phyloP scores from a whole-genome alignment of 2,797 vertebrate species.

The Hippocampus kuda region DNA sequence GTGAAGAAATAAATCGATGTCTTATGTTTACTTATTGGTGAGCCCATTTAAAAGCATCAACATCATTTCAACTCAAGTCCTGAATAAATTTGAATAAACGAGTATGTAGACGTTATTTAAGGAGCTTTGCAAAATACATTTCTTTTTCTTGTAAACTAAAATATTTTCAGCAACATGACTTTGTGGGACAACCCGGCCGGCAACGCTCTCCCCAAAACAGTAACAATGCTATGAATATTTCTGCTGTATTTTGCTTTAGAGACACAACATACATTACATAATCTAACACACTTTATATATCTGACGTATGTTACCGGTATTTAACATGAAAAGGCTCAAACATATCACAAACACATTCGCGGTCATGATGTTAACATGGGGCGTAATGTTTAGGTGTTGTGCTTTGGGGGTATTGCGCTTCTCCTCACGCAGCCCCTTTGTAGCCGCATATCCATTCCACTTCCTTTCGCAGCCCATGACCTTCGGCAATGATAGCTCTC shows the following conservation, averaged over 20 bases:
- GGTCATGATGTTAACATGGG: not conserved
- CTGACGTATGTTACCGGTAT: not conserved
- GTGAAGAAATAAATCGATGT: not conserved
- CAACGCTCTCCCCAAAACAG: not conserved
- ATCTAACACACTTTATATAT: too few species aligned
- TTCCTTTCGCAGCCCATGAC: slow-evolving; percentile 33
- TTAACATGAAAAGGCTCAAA: not conserved
- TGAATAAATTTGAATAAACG: not conserved
- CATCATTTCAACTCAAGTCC: not conserved
- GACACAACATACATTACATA: too few species aligned
- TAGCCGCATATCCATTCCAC: slow-evolving; percentile 44
- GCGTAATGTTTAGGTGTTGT: slow-evolving; percentile 1
- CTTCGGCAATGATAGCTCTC: slow-evolving; percentile 38
- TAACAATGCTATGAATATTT: not conserved
- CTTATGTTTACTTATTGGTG: not conserved
- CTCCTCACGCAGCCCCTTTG: slow-evolving; percentile 28
- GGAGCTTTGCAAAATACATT: too few species aligned
- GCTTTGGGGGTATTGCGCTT: slow-evolving; percentile 12
- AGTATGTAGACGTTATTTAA: not conserved
- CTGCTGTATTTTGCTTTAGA: too few species aligned
- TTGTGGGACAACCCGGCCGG: not conserved
- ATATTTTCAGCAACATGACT: not conserved
- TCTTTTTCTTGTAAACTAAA: not conserved
- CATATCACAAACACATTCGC: not conserved
- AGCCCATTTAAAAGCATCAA: not conserved